Percentiles rank a stretch among this genome's conserved stretches.
Conservation (phyloP, 2,888 invertebrate species). For the Blastobasis adustella region DNA sequence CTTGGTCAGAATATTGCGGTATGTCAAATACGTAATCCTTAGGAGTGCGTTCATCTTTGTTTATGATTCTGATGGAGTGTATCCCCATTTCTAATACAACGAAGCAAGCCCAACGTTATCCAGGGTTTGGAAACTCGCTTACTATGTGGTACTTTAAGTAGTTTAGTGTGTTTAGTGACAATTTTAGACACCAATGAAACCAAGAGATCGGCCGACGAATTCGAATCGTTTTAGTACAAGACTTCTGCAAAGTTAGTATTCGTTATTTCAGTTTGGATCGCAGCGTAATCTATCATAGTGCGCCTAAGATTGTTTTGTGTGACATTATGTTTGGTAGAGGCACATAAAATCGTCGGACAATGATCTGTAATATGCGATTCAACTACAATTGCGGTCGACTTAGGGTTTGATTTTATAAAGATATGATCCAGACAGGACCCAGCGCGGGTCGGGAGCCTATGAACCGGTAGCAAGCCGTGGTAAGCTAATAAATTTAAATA, state of each 20-base stretch:
- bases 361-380: conserved; percentile 3
- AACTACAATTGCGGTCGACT: neutral
- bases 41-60: neutral
- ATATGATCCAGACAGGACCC: conserved; percentile 5
- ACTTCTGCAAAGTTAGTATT: neutral
- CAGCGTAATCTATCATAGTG: neutral
- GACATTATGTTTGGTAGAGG: neutral
- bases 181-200: neutral
- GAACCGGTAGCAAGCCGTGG: conserved; percentile 1
- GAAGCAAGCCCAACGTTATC: neutral
- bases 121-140: neutral
- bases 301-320: neutral
- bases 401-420: conserved; percentile 2
- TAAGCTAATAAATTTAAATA: conserved; percentile 1
- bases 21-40: neutral
- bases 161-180: neutral
- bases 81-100: neutral
- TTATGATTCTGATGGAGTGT: neutral
- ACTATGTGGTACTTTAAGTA: neutral
- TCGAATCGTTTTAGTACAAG: neutral
- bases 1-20: neutral
- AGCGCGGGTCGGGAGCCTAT: conserved; percentile 1
- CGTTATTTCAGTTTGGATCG: neutral
- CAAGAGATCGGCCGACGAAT: neutral
- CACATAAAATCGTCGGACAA: neutral